These are phyloP conservation scores for Zaprionus davidi DNA, from an alignment of 1,140 invertebrate species.

Conservation along the genomic window DNA sequence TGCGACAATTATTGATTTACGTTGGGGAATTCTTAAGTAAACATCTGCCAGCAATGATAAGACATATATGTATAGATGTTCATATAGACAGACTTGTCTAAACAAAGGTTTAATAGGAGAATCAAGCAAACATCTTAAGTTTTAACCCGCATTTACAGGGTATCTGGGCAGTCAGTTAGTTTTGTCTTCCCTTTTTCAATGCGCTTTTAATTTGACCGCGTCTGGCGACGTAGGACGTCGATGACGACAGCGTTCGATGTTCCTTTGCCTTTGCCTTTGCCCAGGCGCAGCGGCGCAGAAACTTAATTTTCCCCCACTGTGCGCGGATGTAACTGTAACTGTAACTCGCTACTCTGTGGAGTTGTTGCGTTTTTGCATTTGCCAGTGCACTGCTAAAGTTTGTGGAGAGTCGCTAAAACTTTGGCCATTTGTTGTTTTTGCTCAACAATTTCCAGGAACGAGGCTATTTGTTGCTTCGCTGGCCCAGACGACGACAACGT, in stretches of 20 bases:
- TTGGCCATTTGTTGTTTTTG: constrained; percentile 66
- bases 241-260: constrained; percentile 26
- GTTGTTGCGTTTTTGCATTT: constrained; percentile 57
- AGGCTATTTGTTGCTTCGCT: constrained; percentile 74
- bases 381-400: constrained; percentile 62
- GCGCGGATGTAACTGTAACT: constrained; percentile 18
- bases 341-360: background rate
- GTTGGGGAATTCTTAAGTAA: too few relatives aligned
- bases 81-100: background rate
- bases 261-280: constrained; percentile 65
- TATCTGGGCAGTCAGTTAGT: background rate
- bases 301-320: constrained; percentile 64
- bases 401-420: constrained; percentile 61
- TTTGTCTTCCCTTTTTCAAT: constrained; percentile 38
- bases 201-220: constrained; percentile 73
- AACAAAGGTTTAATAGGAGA: too few relatives aligned
- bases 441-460: constrained; percentile 48
- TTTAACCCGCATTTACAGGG: background rate
- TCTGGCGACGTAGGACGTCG: constrained; percentile 32
- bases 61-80: too few relatives aligned
- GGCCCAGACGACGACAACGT: constrained; percentile 59
- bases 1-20: too few relatives aligned
- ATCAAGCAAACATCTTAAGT: background rate
- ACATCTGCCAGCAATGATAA: too few relatives aligned
- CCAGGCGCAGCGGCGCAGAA: constrained; percentile 67